Evolutionary conservation across 2,797 vertebrate genomes (phyloP).

Genomic region (Tragelaphus eurycerus): DNA sequence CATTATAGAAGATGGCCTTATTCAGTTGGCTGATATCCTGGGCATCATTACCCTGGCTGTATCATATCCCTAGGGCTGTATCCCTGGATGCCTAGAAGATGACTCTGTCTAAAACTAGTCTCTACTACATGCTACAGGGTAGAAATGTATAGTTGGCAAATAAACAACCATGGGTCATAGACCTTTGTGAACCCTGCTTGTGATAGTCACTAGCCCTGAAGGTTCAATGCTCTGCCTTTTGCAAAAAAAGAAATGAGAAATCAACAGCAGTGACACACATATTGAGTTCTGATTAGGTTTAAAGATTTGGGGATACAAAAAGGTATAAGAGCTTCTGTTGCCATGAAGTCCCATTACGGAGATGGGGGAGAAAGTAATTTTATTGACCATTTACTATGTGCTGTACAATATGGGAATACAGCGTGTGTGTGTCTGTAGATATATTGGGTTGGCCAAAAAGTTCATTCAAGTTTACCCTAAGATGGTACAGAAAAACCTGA

Average conservation of each 20-base stretch:
- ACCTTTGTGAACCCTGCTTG: not conserved
- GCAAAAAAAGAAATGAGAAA: conserved; percentile 40
- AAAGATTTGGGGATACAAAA: not conserved
- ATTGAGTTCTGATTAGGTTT: not conserved
- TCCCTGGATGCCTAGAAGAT: not conserved
- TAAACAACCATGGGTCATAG: not conserved
- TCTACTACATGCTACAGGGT: not conserved
- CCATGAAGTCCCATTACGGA: not conserved
- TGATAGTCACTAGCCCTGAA: not conserved
- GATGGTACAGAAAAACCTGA: not conserved
- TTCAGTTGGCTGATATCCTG: not conserved
- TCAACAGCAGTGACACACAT: not conserved
- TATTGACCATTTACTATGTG: not conserved
- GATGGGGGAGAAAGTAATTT: not conserved
- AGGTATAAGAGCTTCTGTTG: not conserved
- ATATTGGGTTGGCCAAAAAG: not conserved
- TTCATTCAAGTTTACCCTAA: not conserved
- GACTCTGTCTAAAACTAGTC: not conserved
- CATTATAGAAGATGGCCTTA: not conserved
- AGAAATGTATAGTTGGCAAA: not conserved
- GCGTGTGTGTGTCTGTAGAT: not conserved
- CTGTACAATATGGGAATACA: not conserved
- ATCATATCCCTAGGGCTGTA: not conserved
- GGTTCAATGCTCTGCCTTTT: not conserved
- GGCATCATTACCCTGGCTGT: not conserved